Percentiles rank a stretch among this genome's conserved stretches.
Evolutionary conservation across 2,888 invertebrate species (phyloP).

Genomic region (Athetis lepigone): DNA sequence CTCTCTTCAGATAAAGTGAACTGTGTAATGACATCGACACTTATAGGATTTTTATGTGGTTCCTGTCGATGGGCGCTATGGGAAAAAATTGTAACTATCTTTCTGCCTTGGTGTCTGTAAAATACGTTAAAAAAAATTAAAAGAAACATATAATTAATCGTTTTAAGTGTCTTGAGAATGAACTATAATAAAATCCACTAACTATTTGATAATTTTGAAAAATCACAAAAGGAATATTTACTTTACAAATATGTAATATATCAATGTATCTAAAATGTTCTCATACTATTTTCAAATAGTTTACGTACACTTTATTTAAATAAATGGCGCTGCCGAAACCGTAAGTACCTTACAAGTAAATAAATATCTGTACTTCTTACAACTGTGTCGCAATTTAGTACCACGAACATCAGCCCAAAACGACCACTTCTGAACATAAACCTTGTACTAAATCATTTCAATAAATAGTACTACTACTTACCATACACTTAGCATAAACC

Average conservation of each 20-base stretch:
- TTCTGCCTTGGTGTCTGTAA: not conserved
- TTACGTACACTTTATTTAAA: too few species aligned
- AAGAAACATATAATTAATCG: not conserved
- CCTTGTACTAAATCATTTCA: constrained; percentile 22
- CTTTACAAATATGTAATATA: too few species aligned
- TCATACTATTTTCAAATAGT: not conserved
- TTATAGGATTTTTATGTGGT: constrained; percentile 41
- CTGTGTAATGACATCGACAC: constrained; percentile 52
- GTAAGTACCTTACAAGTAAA: not conserved
- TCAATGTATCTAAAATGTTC: too few species aligned
- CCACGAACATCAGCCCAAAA: constrained; percentile 12
- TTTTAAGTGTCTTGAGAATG: too few species aligned
- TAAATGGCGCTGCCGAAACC: not conserved
- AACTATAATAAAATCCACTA: too few species aligned
- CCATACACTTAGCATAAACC: constrained; percentile 43
- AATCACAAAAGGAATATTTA: too few species aligned
- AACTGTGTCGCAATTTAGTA: constrained; percentile 3
- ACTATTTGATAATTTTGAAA: too few species aligned
- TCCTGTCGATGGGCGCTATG: constrained; percentile 12
- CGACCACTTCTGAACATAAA: constrained; percentile 23
- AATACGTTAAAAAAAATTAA: not conserved
- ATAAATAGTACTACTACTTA: constrained; percentile 38
- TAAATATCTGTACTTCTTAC: not conserved
- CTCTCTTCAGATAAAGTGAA: constrained; percentile 45
- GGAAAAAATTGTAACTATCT: not conserved